These are phyloP conservation scores for Kryptolebias marmoratus DNA, from an alignment of 2,113 vertebrate species.

Conservation along the genomic window DNA sequence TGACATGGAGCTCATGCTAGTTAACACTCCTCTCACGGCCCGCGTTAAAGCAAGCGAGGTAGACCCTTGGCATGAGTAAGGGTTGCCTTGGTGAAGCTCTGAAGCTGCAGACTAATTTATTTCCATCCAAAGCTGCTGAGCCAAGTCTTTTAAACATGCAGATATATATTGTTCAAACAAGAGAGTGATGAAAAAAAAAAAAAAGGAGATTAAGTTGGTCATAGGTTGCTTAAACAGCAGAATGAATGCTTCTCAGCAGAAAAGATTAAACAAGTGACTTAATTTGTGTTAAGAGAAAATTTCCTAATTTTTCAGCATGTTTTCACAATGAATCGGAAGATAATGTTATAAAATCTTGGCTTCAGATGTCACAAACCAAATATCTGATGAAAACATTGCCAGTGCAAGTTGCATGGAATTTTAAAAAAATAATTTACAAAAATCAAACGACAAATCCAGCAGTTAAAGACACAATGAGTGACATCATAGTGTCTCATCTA, in stretches of 20 bases:
- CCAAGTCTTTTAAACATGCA: slow-evolving; percentile 44
- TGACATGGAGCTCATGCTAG: slow-evolving; percentile 41
- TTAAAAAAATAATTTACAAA: too few species aligned
- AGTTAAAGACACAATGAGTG: too few species aligned
- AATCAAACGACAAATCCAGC: too few species aligned
- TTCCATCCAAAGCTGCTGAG: slow-evolving; percentile 43
- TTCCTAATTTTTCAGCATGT: too few species aligned
- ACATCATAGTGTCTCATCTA: too few species aligned
- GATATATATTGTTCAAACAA: slow-evolving; percentile 3
- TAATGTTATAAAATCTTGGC: too few species aligned
- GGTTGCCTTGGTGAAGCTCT: slow-evolving; percentile 59
- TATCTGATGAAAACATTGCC: too few species aligned
- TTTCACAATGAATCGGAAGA: too few species aligned
- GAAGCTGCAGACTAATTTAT: slow-evolving; percentile 62
- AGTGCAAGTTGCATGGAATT: too few species aligned
- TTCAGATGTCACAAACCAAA: too few species aligned
- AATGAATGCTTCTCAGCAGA: not conserved
- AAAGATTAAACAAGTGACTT: not conserved
- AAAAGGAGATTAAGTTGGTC: not conserved
- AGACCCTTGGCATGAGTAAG: slow-evolving; percentile 45
- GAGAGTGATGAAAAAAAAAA: slow-evolving; percentile 8
- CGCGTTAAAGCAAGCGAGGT: slow-evolving; percentile 34
- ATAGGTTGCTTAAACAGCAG: not conserved
- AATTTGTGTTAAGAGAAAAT: too few species aligned
- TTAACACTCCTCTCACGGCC: slow-evolving; percentile 52